Percentiles rank a stretch among this genome's conserved stretches.
Conservation (phyloP, 1,140 invertebrate species). For the Aleiodes sp. region DNA sequence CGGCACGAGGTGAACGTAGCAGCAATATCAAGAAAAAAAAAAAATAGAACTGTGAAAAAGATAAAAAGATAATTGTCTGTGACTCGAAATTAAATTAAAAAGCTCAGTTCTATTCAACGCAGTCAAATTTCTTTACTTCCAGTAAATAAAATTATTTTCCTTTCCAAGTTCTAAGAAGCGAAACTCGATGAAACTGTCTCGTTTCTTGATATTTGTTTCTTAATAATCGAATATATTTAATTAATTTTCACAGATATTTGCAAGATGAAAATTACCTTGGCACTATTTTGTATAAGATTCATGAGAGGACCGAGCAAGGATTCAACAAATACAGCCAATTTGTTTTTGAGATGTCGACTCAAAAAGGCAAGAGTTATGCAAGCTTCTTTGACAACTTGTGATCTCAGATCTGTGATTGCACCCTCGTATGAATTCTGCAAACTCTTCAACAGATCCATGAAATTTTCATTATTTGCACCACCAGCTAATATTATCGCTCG, state of each 20-base stretch:
- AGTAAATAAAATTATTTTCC: not conserved
- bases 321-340: slow-evolving; percentile 87
- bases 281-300: slow-evolving; percentile 93
- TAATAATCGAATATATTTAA: not conserved
- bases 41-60: too few species aligned
- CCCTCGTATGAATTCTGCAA: slow-evolving; percentile 84
- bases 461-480: slow-evolving; percentile 83
- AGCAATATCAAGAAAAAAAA: too few species aligned
- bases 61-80: too few species aligned
- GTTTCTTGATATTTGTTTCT: too few species aligned
- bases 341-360: slow-evolving; percentile 82
- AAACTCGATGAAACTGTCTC: too few species aligned
- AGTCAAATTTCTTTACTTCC: too few species aligned
- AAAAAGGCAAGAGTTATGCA: slow-evolving; percentile 94
- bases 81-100: too few species aligned
- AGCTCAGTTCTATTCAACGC: too few species aligned
- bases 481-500: slow-evolving; percentile 84
- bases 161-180: too few species aligned
- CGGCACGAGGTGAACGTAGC: too few species aligned
- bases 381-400: slow-evolving; percentile 91
- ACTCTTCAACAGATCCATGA: slow-evolving; percentile 79
- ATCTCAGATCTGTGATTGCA: slow-evolving; percentile 90
- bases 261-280: slow-evolving; percentile 77
- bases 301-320: slow-evolving; percentile 84
- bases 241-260: slow-evolving; percentile 22